phyloP scores from a whole-genome alignment of 2,113 vertebrate species.

The Dicentrarchus labrax region DNA sequence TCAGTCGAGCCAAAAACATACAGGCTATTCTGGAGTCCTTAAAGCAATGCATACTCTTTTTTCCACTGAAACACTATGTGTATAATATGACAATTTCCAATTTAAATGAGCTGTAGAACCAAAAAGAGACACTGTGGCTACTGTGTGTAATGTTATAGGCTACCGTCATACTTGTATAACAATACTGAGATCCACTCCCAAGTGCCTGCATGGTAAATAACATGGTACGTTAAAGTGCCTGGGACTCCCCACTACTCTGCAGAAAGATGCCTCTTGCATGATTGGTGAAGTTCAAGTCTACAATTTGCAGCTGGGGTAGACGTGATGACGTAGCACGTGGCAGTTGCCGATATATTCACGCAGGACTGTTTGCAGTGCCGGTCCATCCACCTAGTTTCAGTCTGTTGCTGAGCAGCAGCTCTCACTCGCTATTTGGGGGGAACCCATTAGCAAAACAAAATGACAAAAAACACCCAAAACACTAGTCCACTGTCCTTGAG shows the following conservation, averaged over 20 bases:
- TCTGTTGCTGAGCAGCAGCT: too few species aligned
- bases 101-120: neutral
- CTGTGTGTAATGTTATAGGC: neutral
- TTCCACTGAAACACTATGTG: neutral
- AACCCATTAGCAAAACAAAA: too few species aligned
- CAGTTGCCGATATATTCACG: too few species aligned
- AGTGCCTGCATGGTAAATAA: too few species aligned
- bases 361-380: too few species aligned
- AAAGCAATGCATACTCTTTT: neutral
- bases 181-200: neutral
- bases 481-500: neutral
- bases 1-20: neutral
- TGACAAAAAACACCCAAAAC: too few species aligned
- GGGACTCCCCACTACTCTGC: neutral
- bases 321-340: neutral
- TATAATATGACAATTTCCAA: too few species aligned
- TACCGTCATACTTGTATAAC: neutral
- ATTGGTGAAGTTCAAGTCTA: neutral
- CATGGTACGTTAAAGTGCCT: neutral
- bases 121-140: too few species aligned
- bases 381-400: too few species aligned
- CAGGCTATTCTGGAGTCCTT: neutral
- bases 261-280: neutral
- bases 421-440: too few species aligned
- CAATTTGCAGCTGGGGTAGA: neutral